Evolutionary conservation across 2,113 vertebrate species (phyloP), one percentile per base, ranked within the genome.

Genomic region (Xiphophorus hellerii): DNA sequence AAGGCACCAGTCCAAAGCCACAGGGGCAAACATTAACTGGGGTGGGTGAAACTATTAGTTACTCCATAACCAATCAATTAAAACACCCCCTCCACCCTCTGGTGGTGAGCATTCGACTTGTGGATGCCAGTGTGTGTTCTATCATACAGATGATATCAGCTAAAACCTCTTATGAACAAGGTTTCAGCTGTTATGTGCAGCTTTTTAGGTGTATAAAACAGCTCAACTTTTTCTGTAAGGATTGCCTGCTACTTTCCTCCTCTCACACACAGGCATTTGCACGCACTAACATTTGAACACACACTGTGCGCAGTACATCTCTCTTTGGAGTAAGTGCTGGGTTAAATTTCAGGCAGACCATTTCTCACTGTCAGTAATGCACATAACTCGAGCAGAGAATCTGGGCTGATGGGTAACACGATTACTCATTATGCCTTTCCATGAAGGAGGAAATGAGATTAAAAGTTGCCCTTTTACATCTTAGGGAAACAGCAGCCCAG

Each of bases 291-390:
- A 28, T 62, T 1, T 0, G 58, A 20, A 73, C 60, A 51, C 15
- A 63, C 58, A 58, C 51, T n/a, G 51, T 58, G 51, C 31, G 70
- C 35, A 71, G 62, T 62, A 60, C 61, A 71, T 79, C 78, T 66
- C 65, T 17, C 78, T 67, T 81, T 62, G 65, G 84, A 68, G 64
- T 89, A 83, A 92, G 86, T 87, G 84, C 76, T 54, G 85, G 90
- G 77, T 93, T 88, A 74, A 65, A 84, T 93, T 93, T 92, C 91
- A 90, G 70, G 25, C 77, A 27, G 77, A 78, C 80, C 86, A 90
- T 93, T 92, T 88, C 87, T 92, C 89, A 88, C 83, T 87, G 88
- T 91, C 87, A 90, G 85, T 92, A 89, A 92, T 88, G 91, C 85
- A 87, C 84, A 83, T 82, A 82, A 86, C 80, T 71, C 44, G 54